Base-by-base conservation (phyloP, 2,888 invertebrate genomes). In the Seira ritae region DNA sequence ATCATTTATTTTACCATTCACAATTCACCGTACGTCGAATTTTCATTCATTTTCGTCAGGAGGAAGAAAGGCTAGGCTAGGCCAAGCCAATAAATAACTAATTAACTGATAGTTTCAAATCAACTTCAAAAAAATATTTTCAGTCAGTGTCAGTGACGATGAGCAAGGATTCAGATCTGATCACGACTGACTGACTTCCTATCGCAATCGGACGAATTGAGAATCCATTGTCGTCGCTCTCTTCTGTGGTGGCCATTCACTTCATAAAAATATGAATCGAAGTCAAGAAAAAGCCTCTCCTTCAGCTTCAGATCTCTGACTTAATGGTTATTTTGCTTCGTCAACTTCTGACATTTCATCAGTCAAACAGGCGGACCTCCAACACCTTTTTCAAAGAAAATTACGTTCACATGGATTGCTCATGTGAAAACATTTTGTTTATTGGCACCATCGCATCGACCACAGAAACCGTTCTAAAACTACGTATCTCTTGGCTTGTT, bases 281-380 rank as follows among this genome's bases (percentile, higher is more conserved):
- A n/a, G n/a, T n/a, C n/a, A n/a, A n/a, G 42, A 42, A 42, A 42
- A 42, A 42, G n/a, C n/a, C n/a, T n/a, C n/a, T n/a, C n/a, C n/a
- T n/a, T n/a, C n/a, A n/a, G 19, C 15, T 74, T 65, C 66, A n/a
- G n/a, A 66, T 66, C 74, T 74, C 42, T 46, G 66, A 55, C 69
- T 69, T 81, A 75, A 81, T 81, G 75, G 80, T 8, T 42, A 42
- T 65, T 80, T 81, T 75, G 65, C 69, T 75, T 75, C 80, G 75
- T 81, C 80, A 81, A 81, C 75, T 75, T 75, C 78, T 87, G 87
- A 85, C 87, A 84, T 87, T 87, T 82, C 87, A 87, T 85, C 87
- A 84, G 84, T 87, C 87, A 87, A 83, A 84, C 84, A 84, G 86
- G 86, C 85, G 86, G 86, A 85, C 82, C 85, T 84, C 86, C 84